Base-by-base conservation (phyloP, 2,888 invertebrate genomes). In the Mythimna pallens region DNA sequence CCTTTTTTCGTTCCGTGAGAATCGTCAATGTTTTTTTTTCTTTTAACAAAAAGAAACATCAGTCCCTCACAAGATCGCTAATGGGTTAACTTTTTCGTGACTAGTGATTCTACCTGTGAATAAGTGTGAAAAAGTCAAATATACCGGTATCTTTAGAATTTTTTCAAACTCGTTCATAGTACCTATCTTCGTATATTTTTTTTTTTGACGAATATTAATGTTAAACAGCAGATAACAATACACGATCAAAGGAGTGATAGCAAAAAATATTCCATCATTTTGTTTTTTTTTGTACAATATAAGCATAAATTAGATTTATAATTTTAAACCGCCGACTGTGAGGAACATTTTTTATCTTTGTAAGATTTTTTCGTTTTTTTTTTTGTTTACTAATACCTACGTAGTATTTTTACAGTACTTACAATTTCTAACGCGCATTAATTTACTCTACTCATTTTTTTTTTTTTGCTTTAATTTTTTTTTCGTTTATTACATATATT, bases 1-100 rank as follows among this genome's bases (percentile, higher is more conserved):
- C 76, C 75, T 77, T 80, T 82, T 83, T 81, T 68, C 69, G 68
- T 78, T 81, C 71, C 86, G 85, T 90, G 89, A 85, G 90, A 90
- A 89, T 81, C 73, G 76, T 78, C 71, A 78, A 73, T 65, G 59
- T 63, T 70, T 76, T 78, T 78, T 79, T 76, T 62, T n/a, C n/a
- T 63, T 10, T 17, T 9, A 55, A 10, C 36, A 1, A 62, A 68
- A 83, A 84, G 84, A 47, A 84, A 83, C 57, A 20, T 14, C 50
- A 65, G 73, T 63, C 73, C 62, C 62, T 63, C 77, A 80, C 25
- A n/a, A 57, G 52, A 63, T 80, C 52, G 82, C 80, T 87, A 87
- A 88, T 83, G 85, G 85, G 81, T 88, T 84, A 76, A 74, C 64
- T 80, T 81, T 81, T 85, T 85, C 65, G 14, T 63, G 47, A 63